Evolutionary conservation across 2,113 vertebrate genomes (phyloP).

Genomic region (human): DNA sequence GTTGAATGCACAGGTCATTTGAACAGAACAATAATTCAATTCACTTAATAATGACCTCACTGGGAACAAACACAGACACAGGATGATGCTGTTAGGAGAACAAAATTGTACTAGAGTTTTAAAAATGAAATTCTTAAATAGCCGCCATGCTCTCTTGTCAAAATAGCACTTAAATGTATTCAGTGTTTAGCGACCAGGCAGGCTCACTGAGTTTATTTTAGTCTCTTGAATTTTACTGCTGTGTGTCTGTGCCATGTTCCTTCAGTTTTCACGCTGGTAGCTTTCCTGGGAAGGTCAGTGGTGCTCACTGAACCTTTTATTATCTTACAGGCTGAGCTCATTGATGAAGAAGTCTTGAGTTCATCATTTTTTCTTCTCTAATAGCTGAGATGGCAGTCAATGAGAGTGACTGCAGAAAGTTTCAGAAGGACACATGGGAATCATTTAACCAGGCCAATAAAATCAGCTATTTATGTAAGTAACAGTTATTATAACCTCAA

Average conservation of each 20-base stretch:
- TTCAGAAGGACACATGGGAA: slow-evolving; percentile 46
- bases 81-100: slow-evolving; percentile 42
- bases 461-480: slow-evolving; percentile 62
- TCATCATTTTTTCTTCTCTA: slow-evolving; percentile 60
- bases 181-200: slow-evolving; percentile 67
- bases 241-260: slow-evolving; percentile 44
- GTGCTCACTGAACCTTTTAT: slow-evolving; percentile 25
- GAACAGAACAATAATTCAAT: slow-evolving; percentile 71
- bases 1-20: slow-evolving; percentile 56
- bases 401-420: slow-evolving; percentile 60
- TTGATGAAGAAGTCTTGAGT: slow-evolving; percentile 59
- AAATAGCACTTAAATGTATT: slow-evolving; percentile 73
- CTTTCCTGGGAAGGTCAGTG: slow-evolving; percentile 45
- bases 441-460: slow-evolving; percentile 70
- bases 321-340: slow-evolving; percentile 49
- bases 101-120: slow-evolving; percentile 49
- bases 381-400: background rate
- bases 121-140: slow-evolving; percentile 73
- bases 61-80: slow-evolving; percentile 59
- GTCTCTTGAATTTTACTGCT: slow-evolving; percentile 55
- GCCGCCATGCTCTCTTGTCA: slow-evolving; percentile 65
- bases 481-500: slow-evolving; percentile 61
- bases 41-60: slow-evolving; percentile 67
- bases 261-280: background rate
- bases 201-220: slow-evolving; percentile 69